Evolutionary conservation across 2,888 invertebrate genomes (phyloP), one percentile per base, ranked within the genome.

Genomic region (Cryptus armator): DNA sequence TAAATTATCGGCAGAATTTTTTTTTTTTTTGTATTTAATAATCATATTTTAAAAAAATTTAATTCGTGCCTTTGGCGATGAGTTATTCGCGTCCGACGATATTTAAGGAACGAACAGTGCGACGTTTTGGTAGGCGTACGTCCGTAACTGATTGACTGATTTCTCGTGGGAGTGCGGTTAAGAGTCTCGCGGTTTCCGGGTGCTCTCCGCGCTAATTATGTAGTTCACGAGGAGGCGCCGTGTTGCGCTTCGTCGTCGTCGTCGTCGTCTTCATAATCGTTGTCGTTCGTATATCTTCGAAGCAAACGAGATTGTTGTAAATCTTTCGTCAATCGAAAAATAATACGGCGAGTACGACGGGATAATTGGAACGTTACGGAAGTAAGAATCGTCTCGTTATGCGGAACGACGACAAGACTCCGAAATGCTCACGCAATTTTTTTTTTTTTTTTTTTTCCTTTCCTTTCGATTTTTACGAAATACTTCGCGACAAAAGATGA

Each of bases 341-440:
- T 24, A 24, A 56, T 24, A 56, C 56, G 56, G 24, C 24, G 56
- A 56, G 1, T 19, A 10, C 37, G 37, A 37, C 3, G 3, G 9
- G 56, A 56, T 10, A 56, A 56, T 9, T 56, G 19, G 24, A 37
- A 12, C 14, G 32, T 24, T 59, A 1, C 1, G 6, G 59, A 59
- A 32, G 59, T 32, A 59, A 59, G 14, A 14, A 14, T 14, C 14
- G 29, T 32, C 5, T 29, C n/a, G 4, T 32, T 59, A 14, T 29
- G n/a, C 14, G 29, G 32, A 10, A 24, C 5, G 53, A 56, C 56
- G 19, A 56, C 5, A 14, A 29, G 14, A 14, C 48, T 56, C 32
- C 44, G 29, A 44, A 48, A 78, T 78, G 67, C 68, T 74, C 72
- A 78, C 43, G 74, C 78, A 78, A 78, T 7, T 37, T 7, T 37